A percentile compares a stretch with the other conserved stretches of the same genome.
Evolutionary conservation across 2,113 vertebrate species (phyloP).

Genomic region (Alethe diademata): DNA sequence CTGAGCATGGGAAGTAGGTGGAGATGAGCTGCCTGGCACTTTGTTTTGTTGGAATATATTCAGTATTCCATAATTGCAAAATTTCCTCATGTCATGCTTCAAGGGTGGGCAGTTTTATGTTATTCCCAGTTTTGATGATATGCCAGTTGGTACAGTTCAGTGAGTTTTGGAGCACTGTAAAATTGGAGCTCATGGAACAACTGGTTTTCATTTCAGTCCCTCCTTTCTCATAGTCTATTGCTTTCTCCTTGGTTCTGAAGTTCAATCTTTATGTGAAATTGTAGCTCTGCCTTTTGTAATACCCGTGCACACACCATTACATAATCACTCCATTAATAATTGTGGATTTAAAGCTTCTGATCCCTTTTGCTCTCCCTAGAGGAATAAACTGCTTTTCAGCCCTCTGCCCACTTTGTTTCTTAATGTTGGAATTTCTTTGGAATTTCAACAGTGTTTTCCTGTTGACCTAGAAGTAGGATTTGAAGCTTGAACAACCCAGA

Average conservation of each 20-base stretch:
- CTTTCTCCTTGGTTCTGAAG: not conserved
- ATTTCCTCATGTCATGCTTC: conserved; percentile 46
- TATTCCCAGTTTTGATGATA: conserved; percentile 29
- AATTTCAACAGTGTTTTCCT: not conserved
- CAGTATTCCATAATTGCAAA: conserved; percentile 41
- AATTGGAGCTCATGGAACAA: conserved; percentile 17
- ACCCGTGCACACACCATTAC: not conserved
- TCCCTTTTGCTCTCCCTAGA: not conserved
- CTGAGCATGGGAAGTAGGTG: conserved; percentile 20
- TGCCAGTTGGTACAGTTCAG: conserved; percentile 12
- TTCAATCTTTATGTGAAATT: not conserved
- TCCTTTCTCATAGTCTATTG: not conserved
- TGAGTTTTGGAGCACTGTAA: not conserved
- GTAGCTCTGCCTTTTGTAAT: not conserved
- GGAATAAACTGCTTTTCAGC: not conserved
- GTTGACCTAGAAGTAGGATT: not conserved
- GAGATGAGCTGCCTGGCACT: conserved; percentile 9
- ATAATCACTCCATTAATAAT: not conserved
- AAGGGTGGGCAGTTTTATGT: conserved; percentile 27
- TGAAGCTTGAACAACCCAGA: not conserved
- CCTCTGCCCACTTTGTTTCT: not conserved
- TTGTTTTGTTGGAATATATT: conserved; percentile 39
- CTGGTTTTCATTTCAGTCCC: conserved; percentile 1
- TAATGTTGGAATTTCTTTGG: not conserved
- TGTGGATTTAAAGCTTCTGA: not conserved